Base-by-base conservation (phyloP, 1,140 invertebrate genomes). In the Druon quercuslanigerum region DNA sequence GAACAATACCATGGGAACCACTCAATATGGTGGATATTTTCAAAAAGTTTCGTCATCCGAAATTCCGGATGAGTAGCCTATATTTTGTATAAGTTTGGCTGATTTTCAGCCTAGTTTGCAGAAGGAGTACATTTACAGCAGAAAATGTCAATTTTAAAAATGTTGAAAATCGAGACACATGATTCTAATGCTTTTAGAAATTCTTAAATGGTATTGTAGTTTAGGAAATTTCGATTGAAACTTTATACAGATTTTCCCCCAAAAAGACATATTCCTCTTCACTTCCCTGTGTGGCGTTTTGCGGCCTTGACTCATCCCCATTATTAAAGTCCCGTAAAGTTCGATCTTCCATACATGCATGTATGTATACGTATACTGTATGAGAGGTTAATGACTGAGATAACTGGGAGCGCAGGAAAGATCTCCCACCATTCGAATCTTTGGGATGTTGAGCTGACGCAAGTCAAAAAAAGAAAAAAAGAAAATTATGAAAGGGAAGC, bases 371-470 rank as follows among this genome's bases (percentile, higher is more conserved):
- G 17, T 20, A 20, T n/a, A 11, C 54, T 20, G n/a, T 50, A 73
- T 51, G 54, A 50, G 73, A 66, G 78, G 78, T 79, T 79, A 79
- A 79, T 76, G 78, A 79, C 78, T 79, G 77, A 70, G 40, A 72
- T 73, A 73, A 74, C 74, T 60, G 71, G 57, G 74, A 76, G 74
- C 52, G n/a, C 52, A n/a, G 52, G n/a, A 54, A 40, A 66, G 25
- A 66, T 66, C 60, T 66, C 33, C 33, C 46, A 66, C 60, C 60
- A 66, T 33, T 66, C 13, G 60, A 66, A 66, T 66, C 25, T 66
- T 66, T 33, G 25, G 25, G 13, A 66, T 33, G 33, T 20, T 19
- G 33, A 46, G 25, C 60, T 40, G 25, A 25, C 40, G 60, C 20
- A 66, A 66, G 40, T 4, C 33, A 33, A 33, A 66, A 25, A 60